Conservation (phyloP, 2,797 vertebrate species). For the Typhlichthys eigenmanni region DNA sequence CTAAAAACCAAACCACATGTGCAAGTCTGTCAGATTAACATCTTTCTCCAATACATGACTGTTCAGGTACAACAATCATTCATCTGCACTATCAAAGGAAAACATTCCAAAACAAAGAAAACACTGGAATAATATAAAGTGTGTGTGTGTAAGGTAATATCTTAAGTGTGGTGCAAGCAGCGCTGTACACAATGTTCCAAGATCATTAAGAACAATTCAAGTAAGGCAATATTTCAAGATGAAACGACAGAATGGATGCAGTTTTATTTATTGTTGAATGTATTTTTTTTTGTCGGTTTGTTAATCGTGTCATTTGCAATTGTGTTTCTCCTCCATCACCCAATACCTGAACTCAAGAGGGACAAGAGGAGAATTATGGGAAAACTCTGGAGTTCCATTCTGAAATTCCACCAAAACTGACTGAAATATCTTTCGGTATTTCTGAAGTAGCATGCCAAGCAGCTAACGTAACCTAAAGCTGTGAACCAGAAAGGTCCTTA, state of each 20-base stretch:
- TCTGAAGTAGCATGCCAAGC: conserved; percentile 2
- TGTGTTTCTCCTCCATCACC: conserved; percentile 17
- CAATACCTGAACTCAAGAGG: neutral
- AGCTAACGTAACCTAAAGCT: neutral
- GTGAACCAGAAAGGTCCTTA: conserved; percentile 7
- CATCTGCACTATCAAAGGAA: conserved; percentile 4
- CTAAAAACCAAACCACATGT: conserved; percentile 34
- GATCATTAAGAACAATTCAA: conserved; percentile 59
- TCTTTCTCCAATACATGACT: too few relatives aligned
- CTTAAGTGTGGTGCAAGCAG: conserved; percentile 54
- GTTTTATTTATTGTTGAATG: conserved; percentile 9
- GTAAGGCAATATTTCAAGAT: conserved; percentile 76
- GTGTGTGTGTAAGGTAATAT: conserved; percentile 14
- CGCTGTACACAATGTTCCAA: conserved; percentile 51
- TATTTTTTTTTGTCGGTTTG: conserved; percentile 15
- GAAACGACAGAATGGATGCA: conserved; percentile 55
- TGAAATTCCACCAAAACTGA: conserved; percentile 1
- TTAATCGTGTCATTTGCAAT: conserved; percentile 40
- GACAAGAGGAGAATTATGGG: conserved; percentile 26
- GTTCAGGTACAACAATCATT: too few relatives aligned
- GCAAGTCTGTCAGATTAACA: conserved; percentile 10
- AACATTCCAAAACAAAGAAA: conserved; percentile 2
- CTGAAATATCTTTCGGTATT: too few relatives aligned
- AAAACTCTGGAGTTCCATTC: conserved; percentile 21
- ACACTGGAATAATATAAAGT: conserved; percentile 24